Evolutionary conservation across 2,888 invertebrate species (phyloP).

Genomic region (Rotaria sp.): DNA sequence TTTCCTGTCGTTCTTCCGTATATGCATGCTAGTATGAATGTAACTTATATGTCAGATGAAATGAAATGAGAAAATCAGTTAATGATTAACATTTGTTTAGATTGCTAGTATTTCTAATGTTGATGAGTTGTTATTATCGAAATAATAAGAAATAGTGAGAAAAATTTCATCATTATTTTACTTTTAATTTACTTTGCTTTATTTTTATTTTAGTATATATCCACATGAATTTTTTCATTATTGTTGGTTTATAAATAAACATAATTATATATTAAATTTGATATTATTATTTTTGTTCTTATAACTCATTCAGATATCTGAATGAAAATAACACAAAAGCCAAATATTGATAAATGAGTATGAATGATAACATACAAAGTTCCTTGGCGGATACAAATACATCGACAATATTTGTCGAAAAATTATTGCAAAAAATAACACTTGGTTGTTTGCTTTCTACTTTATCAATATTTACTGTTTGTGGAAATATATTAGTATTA

Average conservation of each 20-base stretch:
- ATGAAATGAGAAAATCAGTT: neutral
- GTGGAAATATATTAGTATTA: constrained; percentile 36
- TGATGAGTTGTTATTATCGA: too few species aligned
- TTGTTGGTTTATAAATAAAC: too few species aligned
- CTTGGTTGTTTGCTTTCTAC: neutral
- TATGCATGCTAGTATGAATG: neutral
- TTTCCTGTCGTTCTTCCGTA: neutral
- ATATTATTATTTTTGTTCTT: neutral
- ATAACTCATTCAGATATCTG: neutral
- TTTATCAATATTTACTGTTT: constrained; percentile 34
- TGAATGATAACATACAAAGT: neutral
- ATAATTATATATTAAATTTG: neutral
- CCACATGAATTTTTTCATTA: too few species aligned
- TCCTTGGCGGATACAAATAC: neutral
- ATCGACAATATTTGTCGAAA: neutral
- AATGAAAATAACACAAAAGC: neutral
- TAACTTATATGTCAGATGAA: neutral
- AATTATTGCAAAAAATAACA: neutral
- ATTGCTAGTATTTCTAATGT: too few species aligned
- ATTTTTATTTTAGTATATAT: too few species aligned
- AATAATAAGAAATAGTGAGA: too few species aligned
- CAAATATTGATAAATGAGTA: neutral
- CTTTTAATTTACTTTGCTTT: too few species aligned
- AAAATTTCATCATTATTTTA: too few species aligned
- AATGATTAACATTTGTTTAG: neutral